These are phyloP conservation scores for Drosophila kohkoa DNA, from an alignment of 1,140 invertebrate genomes.

Conservation along the genomic window DNA sequence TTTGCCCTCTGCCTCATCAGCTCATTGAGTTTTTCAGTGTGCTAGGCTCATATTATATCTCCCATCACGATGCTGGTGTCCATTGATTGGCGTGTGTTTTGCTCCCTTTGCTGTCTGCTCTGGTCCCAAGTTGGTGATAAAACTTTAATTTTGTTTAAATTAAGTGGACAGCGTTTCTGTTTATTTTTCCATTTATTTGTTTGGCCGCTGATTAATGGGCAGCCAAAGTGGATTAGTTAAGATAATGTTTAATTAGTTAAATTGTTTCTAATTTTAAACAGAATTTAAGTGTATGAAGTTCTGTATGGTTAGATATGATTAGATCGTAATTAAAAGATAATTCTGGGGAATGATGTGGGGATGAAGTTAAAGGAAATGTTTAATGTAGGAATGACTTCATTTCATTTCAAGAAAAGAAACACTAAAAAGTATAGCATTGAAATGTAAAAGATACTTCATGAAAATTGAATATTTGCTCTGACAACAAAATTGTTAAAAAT, in stretches of 20 bases:
- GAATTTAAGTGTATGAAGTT: neutral
- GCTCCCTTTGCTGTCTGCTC: neutral
- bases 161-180: slow-evolving; percentile 50
- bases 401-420: too few species aligned
- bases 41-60: slow-evolving; percentile 41
- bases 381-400: too few species aligned
- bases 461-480: too few species aligned
- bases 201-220: slow-evolving; percentile 20
- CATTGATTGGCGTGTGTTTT: slow-evolving; percentile 55
- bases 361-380: too few species aligned
- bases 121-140: slow-evolving; percentile 69
- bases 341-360: too few species aligned
- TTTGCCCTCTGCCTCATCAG: slow-evolving; percentile 46
- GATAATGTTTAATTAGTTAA: slow-evolving; percentile 64
- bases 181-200: slow-evolving; percentile 21
- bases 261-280: slow-evolving; percentile 14
- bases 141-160: slow-evolving; percentile 73
- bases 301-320: neutral
- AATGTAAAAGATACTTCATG: too few species aligned
- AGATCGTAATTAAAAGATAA: neutral
- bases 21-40: slow-evolving; percentile 47
- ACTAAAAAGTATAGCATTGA: too few species aligned
- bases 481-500: too few species aligned
- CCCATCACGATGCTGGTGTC: slow-evolving; percentile 51
- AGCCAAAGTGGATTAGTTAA: slow-evolving; percentile 56